phyloP scores from a whole-genome alignment of 1,140 invertebrate species.

The Aphis gossypii region DNA sequence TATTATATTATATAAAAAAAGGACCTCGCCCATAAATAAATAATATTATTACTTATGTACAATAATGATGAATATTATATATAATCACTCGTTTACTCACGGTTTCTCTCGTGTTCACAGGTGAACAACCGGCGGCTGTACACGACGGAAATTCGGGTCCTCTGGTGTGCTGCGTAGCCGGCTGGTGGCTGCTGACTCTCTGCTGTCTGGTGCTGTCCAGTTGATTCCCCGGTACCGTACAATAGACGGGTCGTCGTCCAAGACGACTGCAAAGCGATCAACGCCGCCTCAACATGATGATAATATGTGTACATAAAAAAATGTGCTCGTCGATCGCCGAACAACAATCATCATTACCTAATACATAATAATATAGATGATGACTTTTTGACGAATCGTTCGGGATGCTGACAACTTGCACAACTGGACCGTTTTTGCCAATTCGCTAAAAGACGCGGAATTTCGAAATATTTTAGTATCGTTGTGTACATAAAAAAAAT shows the following conservation, averaged over 20 bases:
- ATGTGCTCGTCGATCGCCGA: not conserved
- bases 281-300: not conserved
- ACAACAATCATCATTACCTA: not conserved
- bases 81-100: not conserved
- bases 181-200: conserved; percentile 59
- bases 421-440: not conserved
- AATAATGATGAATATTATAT: too few relatives aligned
- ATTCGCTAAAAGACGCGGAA: not conserved
- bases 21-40: too few relatives aligned
- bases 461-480: too few relatives aligned
- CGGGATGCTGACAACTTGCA: not conserved
- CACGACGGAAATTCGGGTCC: conserved; percentile 65
- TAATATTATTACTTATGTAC: too few relatives aligned
- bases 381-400: not conserved
- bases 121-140: conserved; percentile 67
- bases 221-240: not conserved
- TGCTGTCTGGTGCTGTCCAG: conserved; percentile 58
- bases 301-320: too few relatives aligned
- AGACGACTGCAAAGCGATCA: not conserved
- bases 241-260: not conserved
- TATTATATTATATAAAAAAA: too few relatives aligned
- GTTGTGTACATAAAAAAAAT: too few relatives aligned
- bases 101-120: conserved; percentile 61
- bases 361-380: too few relatives aligned
- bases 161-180: conserved; percentile 59